Evolutionary conservation across 1,140 invertebrate genomes (phyloP), one percentile per base, ranked within the genome.

Genomic region (Heliothis subflexa): DNA sequence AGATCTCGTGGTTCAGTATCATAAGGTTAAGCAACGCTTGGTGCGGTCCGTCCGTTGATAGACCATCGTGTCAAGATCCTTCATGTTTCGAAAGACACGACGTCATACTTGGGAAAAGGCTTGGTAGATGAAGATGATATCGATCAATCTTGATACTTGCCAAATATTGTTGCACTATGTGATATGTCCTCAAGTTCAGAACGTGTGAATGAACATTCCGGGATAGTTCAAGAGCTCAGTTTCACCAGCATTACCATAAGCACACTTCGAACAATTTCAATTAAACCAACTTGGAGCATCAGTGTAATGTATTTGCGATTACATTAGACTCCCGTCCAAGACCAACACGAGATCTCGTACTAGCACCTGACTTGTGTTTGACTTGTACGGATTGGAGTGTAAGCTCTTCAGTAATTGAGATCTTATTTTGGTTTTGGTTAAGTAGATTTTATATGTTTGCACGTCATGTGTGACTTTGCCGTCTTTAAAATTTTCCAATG

Each of bases 191-290:
- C 33, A 5, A 33, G 7, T 33, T 2, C 40, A 21, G 40, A 47
- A 18, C 62, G 47, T 68, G 64, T 68, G 47, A 50, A 68, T 68
- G 47, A 52, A 21, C 66, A 70, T 47, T 25, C 21, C 25, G 12
- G 61, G 13, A 13, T 70, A 70, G 47, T 68, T 40, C 18, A 25
- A 47, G 64, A 68, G 64, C 25, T 70, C 13, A 18, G 47, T 28
- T 25, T 45, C 61, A 66, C 33, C 64, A 68, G 21, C 13, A 70
- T 70, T 70, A 70, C 47, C 66, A 70, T 70, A 70, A 70, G 66
- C 66, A 70, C 66, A 70, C 66, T 70, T 50, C 66, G 45, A 70
- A 70, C 45, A 70, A 70, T 70, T 70, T 70, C 66, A 70, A 70
- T 70, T 70, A 70, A 70, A 70, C 47, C 66, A 70, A 70, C 21